phyloP scores from a whole-genome alignment of 2,113 vertebrate species.

The Stomatorhinus ivindoensis region DNA sequence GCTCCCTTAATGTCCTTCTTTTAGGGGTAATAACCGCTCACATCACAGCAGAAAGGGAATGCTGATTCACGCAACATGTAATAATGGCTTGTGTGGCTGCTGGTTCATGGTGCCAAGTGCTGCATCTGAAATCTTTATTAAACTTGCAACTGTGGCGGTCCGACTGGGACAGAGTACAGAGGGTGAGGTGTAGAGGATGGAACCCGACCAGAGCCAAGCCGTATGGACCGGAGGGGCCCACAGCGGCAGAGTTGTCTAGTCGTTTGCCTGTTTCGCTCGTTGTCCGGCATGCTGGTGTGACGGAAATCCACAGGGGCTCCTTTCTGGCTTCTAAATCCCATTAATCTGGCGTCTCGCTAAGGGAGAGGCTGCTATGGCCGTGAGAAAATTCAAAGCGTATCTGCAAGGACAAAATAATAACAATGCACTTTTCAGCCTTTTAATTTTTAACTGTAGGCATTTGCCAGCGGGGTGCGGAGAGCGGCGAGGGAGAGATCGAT shows the following conservation, averaged over 20 bases:
- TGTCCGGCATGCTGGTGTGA: background rate
- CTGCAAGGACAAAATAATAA: background rate
- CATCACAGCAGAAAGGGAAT: background rate
- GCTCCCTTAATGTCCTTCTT: background rate
- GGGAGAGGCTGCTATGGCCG: background rate
- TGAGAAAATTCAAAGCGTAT: background rate
- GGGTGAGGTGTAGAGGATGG: background rate
- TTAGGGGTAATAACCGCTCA: background rate
- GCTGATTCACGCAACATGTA: background rate
- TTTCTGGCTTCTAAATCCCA: background rate
- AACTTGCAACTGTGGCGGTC: background rate
- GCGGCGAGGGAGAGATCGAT: background rate
- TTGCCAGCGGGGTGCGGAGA: background rate
- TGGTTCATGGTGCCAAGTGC: background rate
- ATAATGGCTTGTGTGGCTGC: background rate
- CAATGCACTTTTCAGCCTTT: background rate
- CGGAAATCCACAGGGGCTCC: background rate
- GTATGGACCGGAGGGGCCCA: background rate
- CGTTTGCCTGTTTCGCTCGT: background rate
- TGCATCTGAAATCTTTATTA: conserved; percentile 1
- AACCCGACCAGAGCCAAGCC: background rate
- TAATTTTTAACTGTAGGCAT: conserved; percentile 5
- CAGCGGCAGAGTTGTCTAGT: background rate
- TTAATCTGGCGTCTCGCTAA: background rate
- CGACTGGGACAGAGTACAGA: background rate